Base-by-base conservation (phyloP, 2,113 vertebrate species). In the Prinia subflava region DNA sequence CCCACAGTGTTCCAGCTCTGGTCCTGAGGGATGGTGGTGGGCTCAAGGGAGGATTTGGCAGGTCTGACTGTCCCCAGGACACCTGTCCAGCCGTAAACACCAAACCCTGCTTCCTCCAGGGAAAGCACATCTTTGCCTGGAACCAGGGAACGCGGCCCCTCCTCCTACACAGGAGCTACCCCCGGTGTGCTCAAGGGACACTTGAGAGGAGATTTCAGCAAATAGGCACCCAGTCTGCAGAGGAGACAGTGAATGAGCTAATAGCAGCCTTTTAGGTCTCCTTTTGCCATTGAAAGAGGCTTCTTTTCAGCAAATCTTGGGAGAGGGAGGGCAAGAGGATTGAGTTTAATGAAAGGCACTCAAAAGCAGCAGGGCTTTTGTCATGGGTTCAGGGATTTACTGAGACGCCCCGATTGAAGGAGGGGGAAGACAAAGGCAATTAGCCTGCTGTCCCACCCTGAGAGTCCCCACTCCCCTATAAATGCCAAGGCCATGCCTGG, bases 231-330 rank as follows among this genome's bases (percentile, higher is more conserved):
- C 80, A 53, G 91, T 55, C 89, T 87, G 83, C 71, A 17, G 73
- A 80, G 77, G 55, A 79, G 67, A 53, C 65, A 59, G 60, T 39
- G 69, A 94, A 91, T 9, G 67, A 76, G 57, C 44, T 89, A 46
- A 88, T 75, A 78, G 86, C 84, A 90, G 95, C 86, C 88, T 89
- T 96, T 96, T 85, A 49, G 77, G 25, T 59, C 89, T 86, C 74
- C 82, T 90, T 94, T 97, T 97, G 95, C 97, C 94, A 93, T 81
- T 89, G 31, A 93, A 95, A 85, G 80, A 78, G 92, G n/a, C 63
- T 81, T 39, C 75, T 91, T 83, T 93, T 67, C 28, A 91, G 78
- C 50, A 94, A 24, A 77, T 49, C 50, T 76, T 69, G 76, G 47
- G 84, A 96, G 77, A 89, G 65, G 59, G 74, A 76, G 69, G 52